These are phyloP conservation scores for Collichthys lucidus DNA, from an alignment of 2,113 vertebrate genomes.

Conservation along the genomic window DNA sequence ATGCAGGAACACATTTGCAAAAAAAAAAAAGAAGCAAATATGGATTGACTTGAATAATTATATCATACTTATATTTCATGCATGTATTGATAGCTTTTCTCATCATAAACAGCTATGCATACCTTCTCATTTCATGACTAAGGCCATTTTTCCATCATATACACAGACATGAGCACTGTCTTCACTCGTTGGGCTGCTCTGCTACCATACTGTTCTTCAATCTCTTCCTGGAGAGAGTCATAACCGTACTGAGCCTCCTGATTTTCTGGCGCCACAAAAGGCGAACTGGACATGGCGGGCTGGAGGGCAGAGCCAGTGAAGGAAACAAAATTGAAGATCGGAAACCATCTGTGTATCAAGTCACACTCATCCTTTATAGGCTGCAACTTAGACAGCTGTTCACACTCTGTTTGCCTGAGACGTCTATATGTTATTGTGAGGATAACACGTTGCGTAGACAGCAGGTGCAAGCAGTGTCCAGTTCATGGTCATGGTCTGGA, in stretches of 20 bases:
- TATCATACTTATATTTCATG: no score
- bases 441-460: conserved; percentile 11
- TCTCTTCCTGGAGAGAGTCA: conserved; percentile 66
- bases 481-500: conserved; percentile 17
- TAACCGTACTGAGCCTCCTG: conserved; percentile 64
- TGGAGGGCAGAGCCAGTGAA: not conserved
- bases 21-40: not conserved
- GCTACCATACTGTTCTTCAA: conserved; percentile 75
- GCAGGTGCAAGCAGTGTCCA: conserved; percentile 5
- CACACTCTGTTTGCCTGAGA: conserved; percentile 17
- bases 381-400: conserved; percentile 15
- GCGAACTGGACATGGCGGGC: not conserved
- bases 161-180: no score
- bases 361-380: conserved; percentile 64
- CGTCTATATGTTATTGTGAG: not conserved
- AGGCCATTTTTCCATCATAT: not conserved
- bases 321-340: conserved; percentile 16
- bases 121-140: not conserved
- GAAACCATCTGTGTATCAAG: conserved; percentile 73
- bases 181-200: no score
- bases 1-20: not conserved
- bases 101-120: not conserved
- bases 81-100: not conserved
- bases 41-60: no score
- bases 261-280: conserved; percentile 54